Evolutionary conservation across 2,797 vertebrate genomes (phyloP).

Genomic region (Lepidocolaptes lacrymiger): DNA sequence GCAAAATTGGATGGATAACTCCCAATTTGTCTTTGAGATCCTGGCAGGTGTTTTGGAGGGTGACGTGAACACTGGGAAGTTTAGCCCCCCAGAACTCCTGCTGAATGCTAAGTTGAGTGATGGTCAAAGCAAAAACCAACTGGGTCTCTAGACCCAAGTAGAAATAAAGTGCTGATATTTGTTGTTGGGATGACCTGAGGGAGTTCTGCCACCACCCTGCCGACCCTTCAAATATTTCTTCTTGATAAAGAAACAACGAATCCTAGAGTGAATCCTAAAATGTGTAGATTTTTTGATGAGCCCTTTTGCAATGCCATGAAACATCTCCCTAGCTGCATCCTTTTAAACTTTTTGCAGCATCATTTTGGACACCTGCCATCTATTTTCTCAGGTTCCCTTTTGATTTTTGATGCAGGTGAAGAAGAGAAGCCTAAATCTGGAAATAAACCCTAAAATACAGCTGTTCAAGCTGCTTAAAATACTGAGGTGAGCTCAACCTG

Average conservation of each 20-base stretch:
- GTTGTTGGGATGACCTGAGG: background rate
- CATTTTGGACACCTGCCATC: background rate
- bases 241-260: background rate
- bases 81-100: accelerated
- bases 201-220: background rate
- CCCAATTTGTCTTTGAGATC: background rate
- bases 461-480: constrained; percentile 48
- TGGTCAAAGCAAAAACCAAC: background rate
- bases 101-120: accelerated
- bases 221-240: background rate
- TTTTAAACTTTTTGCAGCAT: background rate
- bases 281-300: accelerated
- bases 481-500: constrained; percentile 39
- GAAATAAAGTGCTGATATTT: background rate
- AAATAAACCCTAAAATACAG: background rate
- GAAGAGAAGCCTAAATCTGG: constrained; percentile 62
- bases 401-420: constrained; percentile 25
- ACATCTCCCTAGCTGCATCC: background rate
- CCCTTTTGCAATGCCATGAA: background rate
- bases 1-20: background rate
- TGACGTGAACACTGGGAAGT: background rate
- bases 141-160: background rate
- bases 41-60: background rate
- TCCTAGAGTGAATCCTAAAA: background rate
- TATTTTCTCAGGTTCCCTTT: background rate